Evolutionary conservation across 2,113 vertebrate genomes (phyloP).

Genomic region (Emydura subglobosa): DNA sequence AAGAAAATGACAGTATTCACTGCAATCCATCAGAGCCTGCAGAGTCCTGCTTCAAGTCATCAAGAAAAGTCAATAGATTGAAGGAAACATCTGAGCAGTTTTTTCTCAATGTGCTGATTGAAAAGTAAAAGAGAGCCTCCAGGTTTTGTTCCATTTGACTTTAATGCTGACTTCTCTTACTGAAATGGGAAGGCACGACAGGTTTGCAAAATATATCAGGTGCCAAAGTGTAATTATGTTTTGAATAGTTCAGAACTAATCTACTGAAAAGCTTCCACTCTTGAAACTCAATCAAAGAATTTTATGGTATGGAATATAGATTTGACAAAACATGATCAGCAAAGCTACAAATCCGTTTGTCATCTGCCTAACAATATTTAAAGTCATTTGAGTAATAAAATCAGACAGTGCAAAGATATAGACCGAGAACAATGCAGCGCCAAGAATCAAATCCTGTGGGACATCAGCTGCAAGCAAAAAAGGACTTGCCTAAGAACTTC

Average conservation of each 20-base stretch:
- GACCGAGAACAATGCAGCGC: constrained; percentile 10
- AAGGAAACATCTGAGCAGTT: constrained; percentile 39
- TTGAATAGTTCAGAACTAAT: constrained; percentile 1
- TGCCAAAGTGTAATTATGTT: not conserved
- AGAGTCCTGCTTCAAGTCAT: not conserved
- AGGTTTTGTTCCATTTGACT: constrained; percentile 20
- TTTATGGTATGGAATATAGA: constrained; percentile 43
- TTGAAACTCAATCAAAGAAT: not conserved
- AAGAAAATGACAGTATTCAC: not conserved
- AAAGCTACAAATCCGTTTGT: constrained; percentile 40
- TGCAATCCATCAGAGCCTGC: not conserved
- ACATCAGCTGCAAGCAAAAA: constrained; percentile 29
- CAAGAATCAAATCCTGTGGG: constrained; percentile 2
- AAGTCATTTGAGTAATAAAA: constrained; percentile 28
- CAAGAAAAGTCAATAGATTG: not conserved
- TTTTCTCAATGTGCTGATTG: constrained; percentile 48
- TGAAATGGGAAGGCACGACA: not conserved
- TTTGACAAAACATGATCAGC: not conserved
- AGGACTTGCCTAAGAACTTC: not conserved
- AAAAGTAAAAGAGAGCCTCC: constrained; percentile 36
- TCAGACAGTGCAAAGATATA: not conserved
- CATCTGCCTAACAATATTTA: constrained; percentile 9
- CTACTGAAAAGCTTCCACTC: constrained; percentile 20
- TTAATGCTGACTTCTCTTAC: not conserved
- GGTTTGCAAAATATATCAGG: not conserved